Evolutionary conservation across 2,888 invertebrate genomes (phyloP).

Genomic region (Notodonta ziczac): DNA sequence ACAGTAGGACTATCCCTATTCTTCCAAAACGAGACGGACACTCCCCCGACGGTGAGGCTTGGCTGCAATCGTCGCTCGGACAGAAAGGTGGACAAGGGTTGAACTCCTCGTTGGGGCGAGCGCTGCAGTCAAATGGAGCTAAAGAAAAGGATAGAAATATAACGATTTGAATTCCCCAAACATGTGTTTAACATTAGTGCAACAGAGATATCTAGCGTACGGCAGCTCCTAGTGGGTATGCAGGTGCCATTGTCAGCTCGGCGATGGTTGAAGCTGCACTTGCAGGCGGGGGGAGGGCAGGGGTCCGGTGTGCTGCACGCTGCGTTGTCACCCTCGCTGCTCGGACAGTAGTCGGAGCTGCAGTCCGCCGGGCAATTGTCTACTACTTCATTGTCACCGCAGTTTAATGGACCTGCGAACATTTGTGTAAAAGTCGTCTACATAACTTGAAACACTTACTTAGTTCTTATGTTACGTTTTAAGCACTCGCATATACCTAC

Average conservation of each 20-base stretch:
- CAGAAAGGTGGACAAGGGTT: conserved; percentile 51
- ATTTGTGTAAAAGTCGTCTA: too few species aligned
- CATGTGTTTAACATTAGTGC: background rate
- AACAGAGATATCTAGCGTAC: conserved; percentile 42
- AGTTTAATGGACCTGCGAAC: conserved; percentile 27
- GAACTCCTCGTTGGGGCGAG: conserved; percentile 43
- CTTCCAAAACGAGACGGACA: conserved; percentile 39
- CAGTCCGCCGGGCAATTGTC: conserved; percentile 48
- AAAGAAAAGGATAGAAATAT: conserved; percentile 8
- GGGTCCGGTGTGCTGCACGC: conserved; percentile 32
- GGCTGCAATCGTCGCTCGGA: conserved; percentile 50
- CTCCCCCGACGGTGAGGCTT: conserved; percentile 40
- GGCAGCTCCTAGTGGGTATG: conserved; percentile 47
- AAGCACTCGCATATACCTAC: too few species aligned
- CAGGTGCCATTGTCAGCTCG: conserved; percentile 52
- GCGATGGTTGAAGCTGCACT: conserved; percentile 52
- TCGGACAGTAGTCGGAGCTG: conserved; percentile 51
- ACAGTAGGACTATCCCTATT: conserved; percentile 40
- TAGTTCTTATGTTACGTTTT: too few species aligned
- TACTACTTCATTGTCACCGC: conserved; percentile 41
- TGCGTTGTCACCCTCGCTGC: conserved; percentile 23
- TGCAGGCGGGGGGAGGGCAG: conserved; percentile 50
- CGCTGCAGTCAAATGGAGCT: conserved; percentile 49
- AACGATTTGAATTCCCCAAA: background rate
- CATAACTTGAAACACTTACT: too few species aligned